Base-by-base conservation (phyloP, 2,888 invertebrate genomes). In the Creontiades dilutus region DNA sequence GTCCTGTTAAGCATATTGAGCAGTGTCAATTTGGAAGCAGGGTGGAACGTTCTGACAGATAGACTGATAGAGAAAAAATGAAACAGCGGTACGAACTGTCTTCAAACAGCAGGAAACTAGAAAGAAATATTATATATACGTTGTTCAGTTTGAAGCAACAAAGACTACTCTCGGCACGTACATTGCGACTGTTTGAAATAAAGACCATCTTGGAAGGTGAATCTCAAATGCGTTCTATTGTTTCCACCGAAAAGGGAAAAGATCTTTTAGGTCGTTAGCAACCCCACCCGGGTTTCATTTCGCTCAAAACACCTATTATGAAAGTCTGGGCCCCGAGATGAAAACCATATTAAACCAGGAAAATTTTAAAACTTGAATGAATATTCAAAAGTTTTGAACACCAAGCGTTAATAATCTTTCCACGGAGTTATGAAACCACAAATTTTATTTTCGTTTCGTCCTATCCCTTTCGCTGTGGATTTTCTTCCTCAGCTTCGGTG, bases 221-320 rank as follows among this genome's bases (percentile, higher is more conserved):
- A 68, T 68, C 68, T 68, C 68, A 23, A 68, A 27, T 68, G 68
- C 23, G 68, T 19, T 68, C 68, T 68, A 68, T 68, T 68, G 68
- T 68, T 68, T 13, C 11, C 23, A 23, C 23, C 23, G 9, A 68
- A 23, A 68, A 23, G 68, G 68, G 5, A 68, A 68, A 68, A 68
- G 27, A 47, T 37, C 37, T 78, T 16, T 47, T 46, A 78, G 47
- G 78, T 78, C 78, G 47, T 78, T 78, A 78, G 78, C 78, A 78
- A 78, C 46, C 47, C 68, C 23, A 19, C 68, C 68, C 5, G 47
- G 47, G 46, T 78, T 78, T 78, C 78, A 78, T 78, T 78, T 78
- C 78, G 78, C 78, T 78, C 47, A 78, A 47, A 78, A 78, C 78
- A 78, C 78, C 78, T 78, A 78, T 78, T 47, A 78, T 78, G 78